These are phyloP conservation scores for Dinothrombium tinctorium DNA, from an alignment of 1,140 invertebrate genomes.

Conservation along the genomic window DNA sequence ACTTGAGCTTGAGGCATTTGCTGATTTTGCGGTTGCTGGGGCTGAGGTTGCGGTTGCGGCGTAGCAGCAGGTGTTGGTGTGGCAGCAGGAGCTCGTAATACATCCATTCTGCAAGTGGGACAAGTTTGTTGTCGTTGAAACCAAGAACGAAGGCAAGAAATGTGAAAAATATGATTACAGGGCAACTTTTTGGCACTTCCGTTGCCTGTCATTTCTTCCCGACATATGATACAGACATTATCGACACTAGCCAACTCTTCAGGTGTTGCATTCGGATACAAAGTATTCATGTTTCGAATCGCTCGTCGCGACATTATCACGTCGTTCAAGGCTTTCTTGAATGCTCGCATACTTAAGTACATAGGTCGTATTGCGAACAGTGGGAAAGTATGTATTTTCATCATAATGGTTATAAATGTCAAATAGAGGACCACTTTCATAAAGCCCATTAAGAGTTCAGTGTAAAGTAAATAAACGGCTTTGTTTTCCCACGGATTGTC, in stretches of 20 bases:
- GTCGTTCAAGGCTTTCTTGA: conserved; percentile 94
- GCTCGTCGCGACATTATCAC: conserved; percentile 87
- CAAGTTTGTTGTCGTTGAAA: conserved; percentile 99
- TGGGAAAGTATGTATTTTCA: conserved; percentile 87
- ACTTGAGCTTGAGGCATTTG: no score
- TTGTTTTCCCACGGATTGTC: conserved; percentile 99
- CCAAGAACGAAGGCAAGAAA: conserved; percentile 91
- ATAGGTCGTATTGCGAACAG: conserved; percentile 95
- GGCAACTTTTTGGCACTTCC: conserved; percentile 81
- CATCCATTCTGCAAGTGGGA: conserved; percentile 91
- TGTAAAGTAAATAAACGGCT: conserved; percentile 85
- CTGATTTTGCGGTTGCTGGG: no score
- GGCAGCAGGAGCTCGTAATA: conserved; percentile 50
- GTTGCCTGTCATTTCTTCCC: conserved; percentile 51
- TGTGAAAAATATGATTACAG: conserved; percentile 98
- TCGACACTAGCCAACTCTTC: conserved; percentile 82
- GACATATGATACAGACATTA: conserved; percentile 97
- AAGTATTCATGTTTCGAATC: conserved; percentile 91
- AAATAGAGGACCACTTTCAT: conserved; percentile 73
- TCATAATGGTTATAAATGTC: conserved; percentile 85
- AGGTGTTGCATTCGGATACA: conserved; percentile 83
- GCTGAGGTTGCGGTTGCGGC: conserved; percentile 10
- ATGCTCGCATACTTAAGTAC: conserved; percentile 91
- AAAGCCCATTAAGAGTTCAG: conserved; percentile 70
- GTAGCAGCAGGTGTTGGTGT: conserved; percentile 9